Percentiles rank a stretch among this genome's conserved stretches.
Evolutionary conservation across 1,140 invertebrate species (phyloP).

Genomic region (Littorina saxatilis): DNA sequence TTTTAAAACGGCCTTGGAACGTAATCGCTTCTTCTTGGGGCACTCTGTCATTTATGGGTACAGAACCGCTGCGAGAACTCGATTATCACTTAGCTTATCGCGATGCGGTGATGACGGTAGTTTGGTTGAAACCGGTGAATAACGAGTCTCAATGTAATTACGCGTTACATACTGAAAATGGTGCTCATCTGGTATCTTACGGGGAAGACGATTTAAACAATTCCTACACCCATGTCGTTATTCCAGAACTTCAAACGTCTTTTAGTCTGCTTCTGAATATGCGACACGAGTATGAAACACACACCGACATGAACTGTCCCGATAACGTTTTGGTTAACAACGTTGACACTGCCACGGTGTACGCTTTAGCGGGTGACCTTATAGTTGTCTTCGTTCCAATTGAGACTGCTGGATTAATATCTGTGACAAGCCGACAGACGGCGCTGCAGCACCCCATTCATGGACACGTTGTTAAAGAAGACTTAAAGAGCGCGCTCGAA

Average conservation of each 20-base stretch:
- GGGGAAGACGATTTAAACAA: neutral
- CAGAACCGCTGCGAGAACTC: neutral
- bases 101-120: neutral
- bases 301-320: neutral
- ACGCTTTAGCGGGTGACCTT: neutral
- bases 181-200: neutral
- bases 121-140: neutral
- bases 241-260: neutral
- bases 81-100: neutral
- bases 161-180: neutral
- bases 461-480: neutral
- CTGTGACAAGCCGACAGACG: neutral
- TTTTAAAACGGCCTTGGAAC: neutral
- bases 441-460: neutral
- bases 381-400: neutral
- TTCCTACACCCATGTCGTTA: neutral
- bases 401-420: neutral
- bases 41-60: neutral
- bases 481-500: neutral
- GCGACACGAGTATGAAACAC: neutral
- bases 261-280: neutral
- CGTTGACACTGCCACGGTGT: neutral
- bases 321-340: neutral
- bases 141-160: neutral
- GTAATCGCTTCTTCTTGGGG: neutral